A percentile compares a stretch with the other conserved stretches of the same genome.
Conservation (phyloP, 1,140 invertebrate genomes). For the Cydia splendana region DNA sequence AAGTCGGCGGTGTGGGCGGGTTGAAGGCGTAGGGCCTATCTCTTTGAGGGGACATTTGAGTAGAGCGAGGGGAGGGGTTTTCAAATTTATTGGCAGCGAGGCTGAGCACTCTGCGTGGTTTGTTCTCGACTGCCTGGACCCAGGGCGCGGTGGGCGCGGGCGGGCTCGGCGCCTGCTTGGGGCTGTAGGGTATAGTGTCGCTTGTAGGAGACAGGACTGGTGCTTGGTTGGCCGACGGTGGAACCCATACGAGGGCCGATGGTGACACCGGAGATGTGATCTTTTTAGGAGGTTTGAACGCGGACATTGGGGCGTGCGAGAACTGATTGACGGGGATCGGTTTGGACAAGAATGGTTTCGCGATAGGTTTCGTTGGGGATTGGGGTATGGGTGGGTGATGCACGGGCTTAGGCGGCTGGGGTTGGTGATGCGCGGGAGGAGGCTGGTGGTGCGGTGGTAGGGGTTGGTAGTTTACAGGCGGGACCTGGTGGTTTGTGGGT, state of each 20-base stretch:
- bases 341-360: conserved; percentile 76
- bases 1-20: conserved; percentile 62
- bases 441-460: conserved; percentile 54
- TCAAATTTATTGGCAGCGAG: conserved; percentile 77
- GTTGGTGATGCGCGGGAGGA: conserved; percentile 8
- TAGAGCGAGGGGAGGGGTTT: conserved; percentile 38
- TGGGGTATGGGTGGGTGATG: conserved; percentile 59
- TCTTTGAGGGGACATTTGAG: conserved; percentile 40
- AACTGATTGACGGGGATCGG: conserved; percentile 84
- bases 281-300: conserved; percentile 83
- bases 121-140: conserved; percentile 52
- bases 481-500: conserved; percentile 28
- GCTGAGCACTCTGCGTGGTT: conserved; percentile 65
- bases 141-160: conserved; percentile 57
- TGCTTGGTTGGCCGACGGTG: conserved; percentile 64
- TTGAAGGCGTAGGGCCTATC: conserved; percentile 41
- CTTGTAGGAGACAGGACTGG: conserved; percentile 57
- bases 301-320: conserved; percentile 86
- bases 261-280: conserved; percentile 60
- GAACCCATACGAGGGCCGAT: conserved; percentile 71
- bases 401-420: conserved; percentile 51
- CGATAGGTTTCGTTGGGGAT: conserved; percentile 70
- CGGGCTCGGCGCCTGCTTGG: conserved; percentile 47
- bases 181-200: conserved; percentile 40
- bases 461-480: conserved; percentile 39